Conservation (phyloP, 2,888 invertebrate species). For the Ethmia dodecea region DNA sequence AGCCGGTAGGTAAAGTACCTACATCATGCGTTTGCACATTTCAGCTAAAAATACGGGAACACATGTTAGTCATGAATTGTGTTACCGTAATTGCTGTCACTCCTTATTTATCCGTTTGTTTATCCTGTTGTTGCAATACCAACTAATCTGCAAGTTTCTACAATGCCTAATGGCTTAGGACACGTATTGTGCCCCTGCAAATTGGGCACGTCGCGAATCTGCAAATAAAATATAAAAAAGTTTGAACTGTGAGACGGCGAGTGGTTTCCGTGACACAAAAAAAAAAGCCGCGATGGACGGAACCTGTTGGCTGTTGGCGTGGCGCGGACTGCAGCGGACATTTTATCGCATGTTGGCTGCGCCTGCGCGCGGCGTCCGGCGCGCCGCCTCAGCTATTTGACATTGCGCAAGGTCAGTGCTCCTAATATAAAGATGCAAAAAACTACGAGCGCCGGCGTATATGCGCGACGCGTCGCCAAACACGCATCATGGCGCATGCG, state of each 20-base stretch:
- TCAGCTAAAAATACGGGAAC: conserved; percentile 23
- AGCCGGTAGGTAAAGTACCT: conserved; percentile 3
- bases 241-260: conserved; percentile 24
- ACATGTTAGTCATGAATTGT: conserved; percentile 23
- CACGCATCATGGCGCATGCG: conserved; percentile 47
- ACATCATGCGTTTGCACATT: background rate
- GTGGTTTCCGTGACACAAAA: conserved; percentile 45
- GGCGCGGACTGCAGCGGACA: conserved; percentile 30
- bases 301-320: conserved; percentile 47
- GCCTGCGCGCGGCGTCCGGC: conserved; percentile 33
- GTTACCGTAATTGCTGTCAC: background rate
- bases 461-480: conserved; percentile 43
- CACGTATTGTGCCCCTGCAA: too few relatives aligned
- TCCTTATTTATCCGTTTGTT: too few relatives aligned
- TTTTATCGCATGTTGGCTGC: conserved; percentile 43
- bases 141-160: too few relatives aligned
- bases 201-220: too few relatives aligned
- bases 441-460: conserved; percentile 27
- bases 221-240: conserved; percentile 4
- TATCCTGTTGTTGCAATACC: conserved; percentile 1
- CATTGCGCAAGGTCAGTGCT: conserved; percentile 76
- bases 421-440: conserved; percentile 74
- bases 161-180: too few relatives aligned
- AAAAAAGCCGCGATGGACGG: conserved; percentile 37
- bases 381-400: conserved; percentile 61